Evolutionary conservation across 2,797 vertebrate genomes (phyloP).

Genomic region (Ceyx erithaca): DNA sequence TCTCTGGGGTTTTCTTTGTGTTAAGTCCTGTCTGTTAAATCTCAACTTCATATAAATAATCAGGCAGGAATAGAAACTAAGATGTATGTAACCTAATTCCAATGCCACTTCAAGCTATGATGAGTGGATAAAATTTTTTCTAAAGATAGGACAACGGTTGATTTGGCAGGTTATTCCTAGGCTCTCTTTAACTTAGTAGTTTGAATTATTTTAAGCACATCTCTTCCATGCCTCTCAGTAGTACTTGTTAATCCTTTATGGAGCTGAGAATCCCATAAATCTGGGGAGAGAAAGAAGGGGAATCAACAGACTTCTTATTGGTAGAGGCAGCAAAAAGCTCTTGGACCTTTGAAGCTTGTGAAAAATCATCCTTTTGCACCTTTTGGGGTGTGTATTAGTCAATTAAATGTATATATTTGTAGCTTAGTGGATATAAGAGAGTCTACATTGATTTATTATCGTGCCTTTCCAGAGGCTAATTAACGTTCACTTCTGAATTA

Average conservation of each 20-base stretch:
- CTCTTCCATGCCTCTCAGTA: background rate
- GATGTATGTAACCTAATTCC: background rate
- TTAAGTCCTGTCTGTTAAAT: background rate
- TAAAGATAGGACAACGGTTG: background rate
- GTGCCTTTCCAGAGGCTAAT: background rate
- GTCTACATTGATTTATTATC: background rate
- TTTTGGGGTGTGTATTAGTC: background rate
- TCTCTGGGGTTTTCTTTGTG: background rate
- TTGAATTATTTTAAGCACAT: background rate
- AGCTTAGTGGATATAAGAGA: background rate
- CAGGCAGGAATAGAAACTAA: background rate
- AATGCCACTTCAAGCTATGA: background rate
- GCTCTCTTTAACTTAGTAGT: background rate
- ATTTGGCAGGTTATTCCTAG: background rate
- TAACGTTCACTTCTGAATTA: background rate
- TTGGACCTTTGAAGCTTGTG: background rate
- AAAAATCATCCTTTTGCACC: background rate
- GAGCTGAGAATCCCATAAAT: background rate
- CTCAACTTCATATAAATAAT: background rate
- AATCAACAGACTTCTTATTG: background rate
- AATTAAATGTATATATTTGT: background rate
- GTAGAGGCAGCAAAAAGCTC: background rate
- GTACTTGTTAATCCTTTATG: background rate
- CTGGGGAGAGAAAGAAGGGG: background rate
- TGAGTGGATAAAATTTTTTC: background rate